Evolutionary conservation across 2,888 invertebrate genomes (phyloP), one percentile per base, ranked within the genome.

Genomic region (Perdita meconis): DNA sequence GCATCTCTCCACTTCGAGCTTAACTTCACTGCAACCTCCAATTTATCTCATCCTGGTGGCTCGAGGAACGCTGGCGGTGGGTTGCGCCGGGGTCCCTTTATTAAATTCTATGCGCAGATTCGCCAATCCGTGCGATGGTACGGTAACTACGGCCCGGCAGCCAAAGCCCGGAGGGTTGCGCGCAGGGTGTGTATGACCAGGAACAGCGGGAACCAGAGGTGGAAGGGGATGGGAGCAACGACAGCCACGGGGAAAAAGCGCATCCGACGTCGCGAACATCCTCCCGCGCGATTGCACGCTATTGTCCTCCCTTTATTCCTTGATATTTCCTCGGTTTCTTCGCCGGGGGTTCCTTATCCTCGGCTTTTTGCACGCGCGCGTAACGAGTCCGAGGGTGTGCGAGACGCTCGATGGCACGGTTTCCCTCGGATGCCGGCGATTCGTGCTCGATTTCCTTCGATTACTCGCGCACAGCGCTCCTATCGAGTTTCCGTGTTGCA

Each of bases 61-160:
- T 53, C 12, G n/a, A 38, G 56, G 53, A 30, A 16, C 34, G 38
- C 56, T 34, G 59, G 34, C 47, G 59, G 53, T 34, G 36, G 51
- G 30, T 69, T 22, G 38, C 26, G 36, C 47, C 42, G 22, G 40
- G 75, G 40, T 22, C 70, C n/a, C 71, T 72, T 72, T 79, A 79
- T 79, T 79, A 77, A 79, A 77, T 72, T 77, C 71, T 61, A 70
- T 60, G 59, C 65, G 38, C 53, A 56, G 77, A 68, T 77, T 72
- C 76, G 61, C 65, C 65, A 42, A 79, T 69, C 67, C 50, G 53
- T 51, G 38, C 36, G 47, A 66, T 22, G 59, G 53, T 44, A 67
- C 36, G 67, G 19, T 44, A 78, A 53, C 59, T 65, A 50, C 66
- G 53, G 47, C 59, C 57, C 70, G 13, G 51, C 50, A 44, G 36